Evolutionary conservation across 2,113 vertebrate genomes (phyloP).

Genomic region (Carassius gibelio): DNA sequence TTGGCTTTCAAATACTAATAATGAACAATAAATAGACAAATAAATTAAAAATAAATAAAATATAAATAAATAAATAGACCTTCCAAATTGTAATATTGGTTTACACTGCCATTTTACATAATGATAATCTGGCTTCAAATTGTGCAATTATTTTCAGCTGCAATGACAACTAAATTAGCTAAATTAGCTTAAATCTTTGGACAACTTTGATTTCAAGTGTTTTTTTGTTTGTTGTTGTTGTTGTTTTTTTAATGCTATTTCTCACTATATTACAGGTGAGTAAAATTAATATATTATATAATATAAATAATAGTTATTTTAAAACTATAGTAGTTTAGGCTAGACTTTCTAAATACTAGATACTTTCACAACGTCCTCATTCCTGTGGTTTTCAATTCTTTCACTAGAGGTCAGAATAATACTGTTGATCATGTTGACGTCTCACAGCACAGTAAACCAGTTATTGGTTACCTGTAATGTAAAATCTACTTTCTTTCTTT

Average conservation of each 20-base stretch:
- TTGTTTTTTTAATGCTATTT: background rate
- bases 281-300: background rate
- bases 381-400: background rate
- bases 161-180: background rate
- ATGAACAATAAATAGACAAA: background rate
- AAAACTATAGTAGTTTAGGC: background rate
- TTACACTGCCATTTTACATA: background rate
- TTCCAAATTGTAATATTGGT: background rate
- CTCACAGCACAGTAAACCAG: too few species aligned
- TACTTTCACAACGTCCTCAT: too few species aligned
- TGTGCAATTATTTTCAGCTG: background rate
- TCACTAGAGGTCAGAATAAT: background rate
- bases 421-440: background rate
- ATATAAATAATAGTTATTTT: background rate
- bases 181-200: background rate
- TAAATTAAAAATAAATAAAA: too few species aligned
- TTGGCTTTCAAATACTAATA: background rate
- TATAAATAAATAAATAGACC: background rate
- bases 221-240: too few species aligned
- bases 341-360: too few species aligned
- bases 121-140: background rate
- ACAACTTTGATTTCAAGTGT: background rate
- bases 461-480: background rate
- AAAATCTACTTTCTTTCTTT: background rate
- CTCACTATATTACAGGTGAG: background rate